Percentiles rank a stretch among this genome's conserved stretches.
Evolutionary conservation across 2,797 vertebrate genomes (phyloP).

Genomic region (Anniella stebbinsi): DNA sequence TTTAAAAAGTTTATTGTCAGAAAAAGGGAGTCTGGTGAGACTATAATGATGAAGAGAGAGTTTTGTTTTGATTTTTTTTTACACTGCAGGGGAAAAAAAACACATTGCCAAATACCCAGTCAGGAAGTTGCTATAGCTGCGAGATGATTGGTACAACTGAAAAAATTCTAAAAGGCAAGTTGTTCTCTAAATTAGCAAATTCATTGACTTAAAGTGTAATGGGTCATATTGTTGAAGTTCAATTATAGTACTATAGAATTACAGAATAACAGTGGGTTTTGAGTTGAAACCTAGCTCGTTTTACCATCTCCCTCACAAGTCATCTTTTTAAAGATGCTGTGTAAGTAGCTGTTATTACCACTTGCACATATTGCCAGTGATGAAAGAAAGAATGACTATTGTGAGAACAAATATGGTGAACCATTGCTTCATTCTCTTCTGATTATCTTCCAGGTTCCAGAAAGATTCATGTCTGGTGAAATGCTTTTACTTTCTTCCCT

Average conservation of each 20-base stretch:
- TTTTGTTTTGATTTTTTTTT: background rate
- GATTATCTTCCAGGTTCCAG: background rate
- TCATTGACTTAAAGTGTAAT: background rate
- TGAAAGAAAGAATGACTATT: background rate
- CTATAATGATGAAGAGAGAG: background rate
- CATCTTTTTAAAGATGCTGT: background rate
- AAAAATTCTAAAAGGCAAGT: background rate
- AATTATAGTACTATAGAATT: background rate
- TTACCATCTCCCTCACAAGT: background rate
- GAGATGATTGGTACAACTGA: background rate
- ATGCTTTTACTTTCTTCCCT: background rate
- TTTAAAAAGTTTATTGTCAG: slow-evolving; percentile 30
- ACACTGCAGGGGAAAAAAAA: background rate
- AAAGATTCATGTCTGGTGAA: background rate
- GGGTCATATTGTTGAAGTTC: background rate
- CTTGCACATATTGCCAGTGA: background rate
- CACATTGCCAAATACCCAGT: background rate
- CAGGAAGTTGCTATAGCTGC: background rate
- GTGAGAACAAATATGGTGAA: background rate
- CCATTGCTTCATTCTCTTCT: background rate
- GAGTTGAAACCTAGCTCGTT: background rate
- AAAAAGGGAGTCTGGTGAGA: slow-evolving; percentile 13
- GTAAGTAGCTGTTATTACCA: background rate
- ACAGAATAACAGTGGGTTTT: background rate
- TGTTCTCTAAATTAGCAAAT: background rate